A percentile compares a stretch with the other conserved stretches of the same genome.
Evolutionary conservation across 2,888 invertebrate genomes (phyloP).

Genomic region (Archaeoteleia sp.): DNA sequence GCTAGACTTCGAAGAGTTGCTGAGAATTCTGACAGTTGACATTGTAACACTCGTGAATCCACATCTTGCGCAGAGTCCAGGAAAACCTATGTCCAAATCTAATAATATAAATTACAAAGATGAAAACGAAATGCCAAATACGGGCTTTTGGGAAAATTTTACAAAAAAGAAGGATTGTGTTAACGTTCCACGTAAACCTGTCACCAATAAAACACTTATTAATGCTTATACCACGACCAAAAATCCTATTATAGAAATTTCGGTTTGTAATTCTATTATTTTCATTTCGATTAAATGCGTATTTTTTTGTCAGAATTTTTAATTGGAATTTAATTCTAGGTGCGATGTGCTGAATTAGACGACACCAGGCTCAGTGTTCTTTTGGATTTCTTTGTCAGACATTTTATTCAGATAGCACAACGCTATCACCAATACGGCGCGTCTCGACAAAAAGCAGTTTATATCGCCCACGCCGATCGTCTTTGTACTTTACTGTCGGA

Average conservation of each 20-base stretch:
- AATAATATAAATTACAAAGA: conserved; percentile 1
- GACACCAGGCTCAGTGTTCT: conserved; percentile 79
- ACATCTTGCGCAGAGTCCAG: conserved; percentile 1
- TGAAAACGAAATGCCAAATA: conserved; percentile 2
- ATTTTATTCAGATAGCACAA: conserved; percentile 83
- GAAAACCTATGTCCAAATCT: conserved; percentile 5
- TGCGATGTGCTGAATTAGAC: conserved; percentile 76
- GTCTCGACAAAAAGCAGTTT: conserved; percentile 79
- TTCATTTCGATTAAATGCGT: no score
- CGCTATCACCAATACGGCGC: conserved; percentile 80
- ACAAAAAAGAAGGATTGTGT: conserved; percentile 52
- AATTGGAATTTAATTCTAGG: conserved; percentile 66
- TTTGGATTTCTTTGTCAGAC: conserved; percentile 82
- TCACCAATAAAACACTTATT: conserved; percentile 61
- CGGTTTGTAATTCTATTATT: conserved; percentile 62
- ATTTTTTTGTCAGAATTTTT: no score
- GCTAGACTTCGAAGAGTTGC: conserved; percentile 79
- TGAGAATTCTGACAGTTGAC: conserved; percentile 78
- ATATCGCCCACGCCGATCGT: conserved; percentile 83
- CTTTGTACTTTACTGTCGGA: conserved; percentile 80
- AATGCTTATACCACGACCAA: conserved; percentile 59
- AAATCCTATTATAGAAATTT: conserved; percentile 69
- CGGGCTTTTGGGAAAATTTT: conserved; percentile 61
- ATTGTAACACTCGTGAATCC: conserved; percentile 70
- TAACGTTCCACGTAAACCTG: conserved; percentile 34